These are phyloP conservation scores for Chlorodrepanis virens DNA, from an alignment of 2,113 vertebrate genomes.

Conservation along the genomic window DNA sequence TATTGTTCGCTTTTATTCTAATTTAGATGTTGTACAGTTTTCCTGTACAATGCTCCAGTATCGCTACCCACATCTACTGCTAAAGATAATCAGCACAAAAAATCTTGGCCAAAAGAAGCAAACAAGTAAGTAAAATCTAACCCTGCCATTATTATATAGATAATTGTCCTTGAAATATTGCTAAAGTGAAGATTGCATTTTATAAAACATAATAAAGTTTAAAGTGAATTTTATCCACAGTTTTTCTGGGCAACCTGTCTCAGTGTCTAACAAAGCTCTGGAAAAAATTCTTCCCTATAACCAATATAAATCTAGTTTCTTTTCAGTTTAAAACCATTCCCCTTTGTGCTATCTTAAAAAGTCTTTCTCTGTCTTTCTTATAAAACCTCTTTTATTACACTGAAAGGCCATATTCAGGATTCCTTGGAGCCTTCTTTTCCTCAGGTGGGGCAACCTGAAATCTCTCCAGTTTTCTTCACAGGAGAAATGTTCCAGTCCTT, in stretches of 20 bases:
- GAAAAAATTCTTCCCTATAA: background rate
- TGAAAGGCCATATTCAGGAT: background rate
- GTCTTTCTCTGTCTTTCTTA: background rate
- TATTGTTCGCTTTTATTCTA: background rate
- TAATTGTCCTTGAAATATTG: background rate
- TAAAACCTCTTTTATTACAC: background rate
- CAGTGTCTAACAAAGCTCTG: background rate
- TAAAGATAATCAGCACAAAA: background rate
- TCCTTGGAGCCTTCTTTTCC: background rate
- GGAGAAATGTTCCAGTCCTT: background rate
- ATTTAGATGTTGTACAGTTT: background rate
- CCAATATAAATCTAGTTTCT: background rate
- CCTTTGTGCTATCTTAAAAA: background rate
- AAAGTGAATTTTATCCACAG: background rate
- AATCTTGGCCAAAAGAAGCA: background rate
- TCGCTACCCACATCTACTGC: background rate
- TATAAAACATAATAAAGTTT: background rate
- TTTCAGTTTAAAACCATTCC: background rate
- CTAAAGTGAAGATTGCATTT: background rate
- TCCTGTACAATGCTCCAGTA: background rate
- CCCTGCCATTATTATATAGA: background rate
- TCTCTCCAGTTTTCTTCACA: background rate
- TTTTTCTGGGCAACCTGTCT: background rate
- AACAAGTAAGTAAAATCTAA: background rate
- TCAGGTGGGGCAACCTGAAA: background rate